Evolutionary conservation across 35 echinoderm and acorn worm genomes (phyloP).

Genomic region (Ptychodera flava): DNA sequence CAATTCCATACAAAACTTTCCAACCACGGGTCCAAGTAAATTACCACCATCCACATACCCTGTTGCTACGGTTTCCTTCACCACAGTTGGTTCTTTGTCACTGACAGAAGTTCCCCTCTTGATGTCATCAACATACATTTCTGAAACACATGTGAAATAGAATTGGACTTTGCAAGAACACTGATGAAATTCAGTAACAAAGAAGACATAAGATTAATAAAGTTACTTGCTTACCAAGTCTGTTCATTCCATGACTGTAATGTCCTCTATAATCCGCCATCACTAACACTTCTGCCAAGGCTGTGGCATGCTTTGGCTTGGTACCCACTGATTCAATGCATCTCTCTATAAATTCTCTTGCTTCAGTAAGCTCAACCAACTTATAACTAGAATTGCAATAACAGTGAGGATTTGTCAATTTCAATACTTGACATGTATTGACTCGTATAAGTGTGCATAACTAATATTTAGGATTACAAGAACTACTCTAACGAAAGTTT

Average conservation of each 20-base stretch:
- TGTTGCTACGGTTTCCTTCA: too few relatives aligned
- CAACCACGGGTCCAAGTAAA: constrained; percentile 74
- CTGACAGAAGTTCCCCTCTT: constrained; percentile 41
- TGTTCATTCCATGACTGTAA: constrained; percentile 88
- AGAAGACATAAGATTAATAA: neutral
- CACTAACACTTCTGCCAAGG: constrained; percentile 64
- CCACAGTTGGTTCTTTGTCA: constrained; percentile 52
- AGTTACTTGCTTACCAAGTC: constrained; percentile 55
- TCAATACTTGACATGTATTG: too few relatives aligned
- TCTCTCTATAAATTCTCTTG: constrained; percentile 34
- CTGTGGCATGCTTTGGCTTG: constrained; percentile 49
- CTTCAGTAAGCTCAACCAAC: too few relatives aligned
- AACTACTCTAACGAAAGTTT: too few relatives aligned
- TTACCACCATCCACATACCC: constrained; percentile 91
- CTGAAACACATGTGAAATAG: constrained; percentile 21
- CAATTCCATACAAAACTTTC: constrained; percentile 84
- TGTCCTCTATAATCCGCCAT: constrained; percentile 80
- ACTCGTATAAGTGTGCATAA: too few relatives aligned
- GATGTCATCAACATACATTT: constrained; percentile 75
- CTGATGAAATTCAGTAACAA: neutral
- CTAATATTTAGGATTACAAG: too few relatives aligned
- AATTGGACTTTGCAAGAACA: neutral
- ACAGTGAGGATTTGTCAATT: too few relatives aligned
- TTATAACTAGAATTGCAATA: too few relatives aligned
- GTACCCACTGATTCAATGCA: constrained; percentile 73